Conservation (phyloP, 1,140 invertebrate species). For the Phocides pigmalion region DNA sequence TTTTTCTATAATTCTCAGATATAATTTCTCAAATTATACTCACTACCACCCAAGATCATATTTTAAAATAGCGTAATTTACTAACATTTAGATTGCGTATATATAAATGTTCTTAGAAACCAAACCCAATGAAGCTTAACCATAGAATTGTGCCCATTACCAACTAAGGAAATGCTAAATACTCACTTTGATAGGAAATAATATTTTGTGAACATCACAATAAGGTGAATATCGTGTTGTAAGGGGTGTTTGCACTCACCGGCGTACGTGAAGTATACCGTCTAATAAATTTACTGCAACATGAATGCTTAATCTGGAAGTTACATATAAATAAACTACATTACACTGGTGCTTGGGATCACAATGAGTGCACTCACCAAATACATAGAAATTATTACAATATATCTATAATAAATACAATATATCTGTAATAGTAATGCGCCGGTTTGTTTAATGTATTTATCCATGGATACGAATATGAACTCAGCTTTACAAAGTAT, state of each 20-base stretch:
- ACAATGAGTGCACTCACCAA: slow-evolving; percentile 36
- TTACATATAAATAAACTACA: slow-evolving; percentile 53
- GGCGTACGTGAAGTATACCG: slow-evolving; percentile 65
- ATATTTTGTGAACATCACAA: slow-evolving; percentile 13
- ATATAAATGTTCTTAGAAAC: neutral
- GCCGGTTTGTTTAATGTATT: too few species aligned
- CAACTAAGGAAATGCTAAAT: slow-evolving; percentile 18
- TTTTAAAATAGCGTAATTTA: neutral
- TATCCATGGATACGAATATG: too few species aligned
- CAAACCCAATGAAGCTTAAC: neutral
- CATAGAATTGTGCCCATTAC: slow-evolving; percentile 23
- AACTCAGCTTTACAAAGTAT: too few species aligned
- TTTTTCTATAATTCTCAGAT: too few species aligned
- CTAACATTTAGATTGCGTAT: neutral
- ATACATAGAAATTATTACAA: slow-evolving; percentile 8
- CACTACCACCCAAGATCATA: neutral
- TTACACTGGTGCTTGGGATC: slow-evolving; percentile 26
- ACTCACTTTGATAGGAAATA: slow-evolving; percentile 1
- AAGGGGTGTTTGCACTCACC: slow-evolving; percentile 66
- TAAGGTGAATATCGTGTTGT: slow-evolving; percentile 26
- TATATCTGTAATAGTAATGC: too few species aligned
- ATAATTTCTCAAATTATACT: slow-evolving; percentile 16
- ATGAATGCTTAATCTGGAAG: slow-evolving; percentile 76
- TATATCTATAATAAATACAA: neutral
- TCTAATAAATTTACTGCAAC: slow-evolving; percentile 77